phyloP scores from a whole-genome alignment of 2,888 invertebrate species.

The Euplexia lucipara region DNA sequence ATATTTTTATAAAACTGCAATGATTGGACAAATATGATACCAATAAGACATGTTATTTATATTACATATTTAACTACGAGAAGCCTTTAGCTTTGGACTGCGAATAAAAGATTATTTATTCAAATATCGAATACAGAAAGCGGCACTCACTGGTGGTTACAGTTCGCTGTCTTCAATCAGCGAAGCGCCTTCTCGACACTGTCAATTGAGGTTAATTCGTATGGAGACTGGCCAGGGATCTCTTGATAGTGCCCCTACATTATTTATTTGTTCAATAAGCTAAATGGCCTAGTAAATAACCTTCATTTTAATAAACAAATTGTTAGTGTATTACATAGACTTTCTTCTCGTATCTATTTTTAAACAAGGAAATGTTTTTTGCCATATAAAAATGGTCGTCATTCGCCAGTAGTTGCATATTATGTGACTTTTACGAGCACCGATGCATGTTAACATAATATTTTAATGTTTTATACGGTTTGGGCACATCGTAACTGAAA shows the following conservation, averaged over 20 bases:
- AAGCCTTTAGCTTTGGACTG: slow-evolving; percentile 41
- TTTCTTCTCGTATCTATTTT: slow-evolving; percentile 52
- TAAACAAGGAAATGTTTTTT: slow-evolving; percentile 43
- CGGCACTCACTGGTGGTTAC: slow-evolving; percentile 78
- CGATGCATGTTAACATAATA: slow-evolving; percentile 75
- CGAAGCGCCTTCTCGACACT: slow-evolving; percentile 87
- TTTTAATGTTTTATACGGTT: slow-evolving; percentile 77
- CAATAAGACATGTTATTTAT: slow-evolving; percentile 27
- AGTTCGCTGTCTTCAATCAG: slow-evolving; percentile 87
- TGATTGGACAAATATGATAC: slow-evolving; percentile 35
- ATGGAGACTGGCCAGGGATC: slow-evolving; percentile 88
- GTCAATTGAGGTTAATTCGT: slow-evolving; percentile 91
- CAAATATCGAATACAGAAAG: slow-evolving; percentile 77
- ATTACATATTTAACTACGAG: slow-evolving; percentile 9
- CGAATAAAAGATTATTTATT: slow-evolving; percentile 70
- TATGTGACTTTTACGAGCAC: slow-evolving; percentile 73
- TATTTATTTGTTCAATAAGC: slow-evolving; percentile 88
- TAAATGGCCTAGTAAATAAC: slow-evolving; percentile 82
- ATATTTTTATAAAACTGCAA: slow-evolving; percentile 49
- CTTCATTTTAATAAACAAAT: slow-evolving; percentile 72
- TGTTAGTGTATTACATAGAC: slow-evolving; percentile 67
- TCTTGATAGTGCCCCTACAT: slow-evolving; percentile 84
- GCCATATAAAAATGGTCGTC: slow-evolving; percentile 40
- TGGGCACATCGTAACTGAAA: slow-evolving; percentile 74
- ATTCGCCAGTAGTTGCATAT: slow-evolving; percentile 55